phyloP scores from a whole-genome alignment of 2,888 invertebrate species.

The Coremacera marginata region DNA sequence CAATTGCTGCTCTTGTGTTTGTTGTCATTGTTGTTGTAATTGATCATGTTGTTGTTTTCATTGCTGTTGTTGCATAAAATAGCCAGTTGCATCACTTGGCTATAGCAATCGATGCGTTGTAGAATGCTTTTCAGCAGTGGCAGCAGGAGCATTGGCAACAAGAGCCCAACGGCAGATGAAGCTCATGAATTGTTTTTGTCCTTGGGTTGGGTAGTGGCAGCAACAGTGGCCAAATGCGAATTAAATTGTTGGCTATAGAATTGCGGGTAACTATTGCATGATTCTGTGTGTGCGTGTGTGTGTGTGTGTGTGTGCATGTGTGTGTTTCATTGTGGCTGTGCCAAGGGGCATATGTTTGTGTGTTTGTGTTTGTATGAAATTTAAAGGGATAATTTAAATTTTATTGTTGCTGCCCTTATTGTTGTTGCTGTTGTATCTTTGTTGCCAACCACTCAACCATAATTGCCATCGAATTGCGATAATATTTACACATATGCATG shows the following conservation, averaged over 20 bases:
- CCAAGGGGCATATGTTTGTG: not conserved
- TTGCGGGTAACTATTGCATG: not conserved
- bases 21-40: not conserved
- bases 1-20: not conserved
- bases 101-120: not conserved
- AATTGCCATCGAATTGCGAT: conserved; percentile 27
- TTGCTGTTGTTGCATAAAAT: not conserved
- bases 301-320: not conserved
- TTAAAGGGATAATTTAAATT: not conserved
- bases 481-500: conserved; percentile 1
- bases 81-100: not conserved
- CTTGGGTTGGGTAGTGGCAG: not conserved
- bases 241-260: conserved; percentile 29
- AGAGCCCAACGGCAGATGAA: not conserved
- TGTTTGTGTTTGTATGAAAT: conserved; percentile 5
- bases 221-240: conserved; percentile 16
- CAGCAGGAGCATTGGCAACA: not conserved
- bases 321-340: not conserved
- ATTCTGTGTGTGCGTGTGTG: conserved; percentile 5
- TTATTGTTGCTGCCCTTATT: conserved; percentile 28
- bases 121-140: not conserved
- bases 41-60: not conserved
- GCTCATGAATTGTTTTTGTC: not conserved
- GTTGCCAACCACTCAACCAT: conserved; percentile 20
- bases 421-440: conserved; percentile 49